Evolutionary conservation across 2,113 vertebrate species (phyloP), one percentile per base, ranked within the genome.

Genomic region (Paramisgurnus dabryanus): DNA sequence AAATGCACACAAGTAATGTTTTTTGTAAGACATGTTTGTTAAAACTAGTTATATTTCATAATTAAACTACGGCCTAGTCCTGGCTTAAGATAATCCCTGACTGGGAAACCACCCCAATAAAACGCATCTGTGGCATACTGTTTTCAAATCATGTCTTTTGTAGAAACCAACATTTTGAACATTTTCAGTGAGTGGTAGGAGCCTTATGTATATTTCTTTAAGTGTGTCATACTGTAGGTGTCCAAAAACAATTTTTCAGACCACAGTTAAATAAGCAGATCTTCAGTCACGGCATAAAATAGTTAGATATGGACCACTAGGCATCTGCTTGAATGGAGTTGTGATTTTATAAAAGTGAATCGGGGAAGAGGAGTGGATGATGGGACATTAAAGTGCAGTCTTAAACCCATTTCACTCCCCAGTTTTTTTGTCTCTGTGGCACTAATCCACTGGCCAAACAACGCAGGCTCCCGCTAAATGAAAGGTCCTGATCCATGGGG

Each of bases 381-480:
- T 70, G 78, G 76, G 74, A 80, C 73, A 87, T 79, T 61, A 66
- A 72, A 84, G 82, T 71, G 78, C 74, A 80, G 73, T 84, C 80
- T 78, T 63, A 86, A 73, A 78, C 58, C 85, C 70, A 78, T 72
- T 57, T 45, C 34, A 27, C 64, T 63, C 60, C 45, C 67, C 49
- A 60, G n/a, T 65, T 83, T 85, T 85, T 90, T 76, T 87, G 79
- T 87, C 84, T 85, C 77, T 45, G 68, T 83, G 78, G 86, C 79
- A 82, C 80, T 92, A 93, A 93, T 93, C 92, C 88, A 88, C 81
- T 81, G 86, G 80, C 87, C 89, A 93, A 93, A 94, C 90, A 93
- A 89, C 88, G 87, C 85, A 80, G 83, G 76, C 89, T 88, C 87
- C 83, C 86, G 85, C 87, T 88, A 91, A 91, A 93, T 92, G 92